These are phyloP conservation scores for Heteronetta atricapilla DNA, from an alignment of 2,113 vertebrate species.

Conservation along the genomic window DNA sequence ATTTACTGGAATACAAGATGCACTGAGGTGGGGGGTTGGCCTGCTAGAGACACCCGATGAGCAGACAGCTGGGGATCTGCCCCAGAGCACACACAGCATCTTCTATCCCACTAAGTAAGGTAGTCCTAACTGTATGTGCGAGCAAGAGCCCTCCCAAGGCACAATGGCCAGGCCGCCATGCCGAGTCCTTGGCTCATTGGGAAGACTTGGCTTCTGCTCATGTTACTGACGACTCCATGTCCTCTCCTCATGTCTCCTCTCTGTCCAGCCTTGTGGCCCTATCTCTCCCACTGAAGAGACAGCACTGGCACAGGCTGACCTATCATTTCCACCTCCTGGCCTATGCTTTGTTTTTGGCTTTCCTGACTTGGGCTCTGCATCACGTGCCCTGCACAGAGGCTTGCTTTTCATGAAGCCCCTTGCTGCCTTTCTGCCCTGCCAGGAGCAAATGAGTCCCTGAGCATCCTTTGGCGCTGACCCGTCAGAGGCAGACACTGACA, in stretches of 20 bases:
- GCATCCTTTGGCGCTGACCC: not conserved
- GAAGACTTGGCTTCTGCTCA: conserved; percentile 33
- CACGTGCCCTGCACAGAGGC: not conserved
- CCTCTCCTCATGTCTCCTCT: conserved; percentile 45
- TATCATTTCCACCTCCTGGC: not conserved
- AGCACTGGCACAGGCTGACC: not conserved
- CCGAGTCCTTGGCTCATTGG: conserved; percentile 1
- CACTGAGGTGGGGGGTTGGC: not conserved
- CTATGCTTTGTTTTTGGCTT: not conserved
- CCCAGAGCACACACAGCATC: not conserved
- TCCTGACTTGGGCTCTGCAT: not conserved
- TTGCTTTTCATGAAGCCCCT: not conserved
- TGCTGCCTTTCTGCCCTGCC: not conserved
- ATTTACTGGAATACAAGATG: conserved; percentile 73
- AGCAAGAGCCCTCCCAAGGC: conserved; percentile 47
- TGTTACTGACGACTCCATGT: not conserved
- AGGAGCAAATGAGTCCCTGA: not conserved
- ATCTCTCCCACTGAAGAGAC: not conserved
- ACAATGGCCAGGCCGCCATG: not conserved
- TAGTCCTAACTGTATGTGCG: conserved; percentile 2
- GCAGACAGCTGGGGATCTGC: not conserved
- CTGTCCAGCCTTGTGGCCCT: not conserved
- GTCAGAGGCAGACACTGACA: not conserved
- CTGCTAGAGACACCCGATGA: not conserved
- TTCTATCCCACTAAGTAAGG: conserved; percentile 56